phyloP scores from a whole-genome alignment of 2,113 vertebrate species.

The Zosterops pallidus region DNA sequence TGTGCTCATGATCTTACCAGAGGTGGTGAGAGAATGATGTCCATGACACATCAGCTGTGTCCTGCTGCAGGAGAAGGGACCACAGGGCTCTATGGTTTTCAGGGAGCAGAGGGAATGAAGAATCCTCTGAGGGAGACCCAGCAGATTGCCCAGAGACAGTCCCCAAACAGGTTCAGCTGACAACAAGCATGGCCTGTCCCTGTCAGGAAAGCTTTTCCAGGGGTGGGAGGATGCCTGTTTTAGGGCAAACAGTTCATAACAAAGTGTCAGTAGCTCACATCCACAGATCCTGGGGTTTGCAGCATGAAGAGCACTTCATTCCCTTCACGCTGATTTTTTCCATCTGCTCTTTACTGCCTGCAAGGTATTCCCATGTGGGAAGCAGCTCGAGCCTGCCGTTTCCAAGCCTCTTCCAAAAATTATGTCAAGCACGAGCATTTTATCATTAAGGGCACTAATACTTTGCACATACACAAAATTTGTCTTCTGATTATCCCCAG shows the following conservation, averaged over 20 bases:
- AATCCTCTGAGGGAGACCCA: neutral
- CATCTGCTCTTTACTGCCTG: constrained; percentile 56
- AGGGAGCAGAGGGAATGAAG: neutral
- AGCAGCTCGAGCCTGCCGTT: neutral
- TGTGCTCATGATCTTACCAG: neutral
- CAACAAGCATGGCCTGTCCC: neutral
- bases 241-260: neutral
- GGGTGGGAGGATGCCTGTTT: neutral
- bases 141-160: neutral
- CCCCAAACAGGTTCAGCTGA: neutral
- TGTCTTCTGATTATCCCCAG: constrained; percentile 49
- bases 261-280: neutral
- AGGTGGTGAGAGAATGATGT: neutral
- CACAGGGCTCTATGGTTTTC: neutral
- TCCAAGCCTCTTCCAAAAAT: constrained; percentile 30
- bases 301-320: constrained; percentile 11
- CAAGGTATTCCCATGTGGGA: constrained; percentile 32
- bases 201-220: neutral
- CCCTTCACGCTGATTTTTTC: constrained; percentile 27
- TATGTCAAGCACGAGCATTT: constrained; percentile 7
- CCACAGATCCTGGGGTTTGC: neutral
- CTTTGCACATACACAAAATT: constrained; percentile 49
- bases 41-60: neutral
- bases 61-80: neutral
- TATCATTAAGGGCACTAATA: constrained; percentile 38